A percentile compares a stretch with the other conserved stretches of the same genome.
Evolutionary conservation across 1,140 invertebrate species (phyloP).

Genomic region (Drosophila navojoa): DNA sequence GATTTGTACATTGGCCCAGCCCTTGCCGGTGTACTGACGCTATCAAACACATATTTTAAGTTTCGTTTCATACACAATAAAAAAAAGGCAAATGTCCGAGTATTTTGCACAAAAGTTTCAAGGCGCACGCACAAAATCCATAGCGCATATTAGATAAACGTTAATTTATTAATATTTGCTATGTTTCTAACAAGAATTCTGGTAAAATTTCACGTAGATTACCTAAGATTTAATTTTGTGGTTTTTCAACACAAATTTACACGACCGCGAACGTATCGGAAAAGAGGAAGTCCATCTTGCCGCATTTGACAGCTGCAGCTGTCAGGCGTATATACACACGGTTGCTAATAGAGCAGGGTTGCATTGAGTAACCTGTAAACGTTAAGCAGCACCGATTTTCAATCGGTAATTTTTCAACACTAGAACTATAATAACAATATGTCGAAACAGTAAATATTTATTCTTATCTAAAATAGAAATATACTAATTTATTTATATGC

Average conservation of each 20-base stretch:
- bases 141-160: slow-evolving; percentile 17
- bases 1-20: slow-evolving; percentile 5
- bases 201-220: slow-evolving; percentile 63
- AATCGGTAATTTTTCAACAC: neutral
- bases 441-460: slow-evolving; percentile 75
- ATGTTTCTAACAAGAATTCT: slow-evolving; percentile 43
- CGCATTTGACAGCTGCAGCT: slow-evolving; percentile 68
- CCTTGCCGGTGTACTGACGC: slow-evolving; percentile 9
- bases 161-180: slow-evolving; percentile 23
- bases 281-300: slow-evolving; percentile 77
- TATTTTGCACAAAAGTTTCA: slow-evolving; percentile 54
- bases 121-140: slow-evolving; percentile 55
- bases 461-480: neutral
- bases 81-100: slow-evolving; percentile 47
- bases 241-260: slow-evolving; percentile 82
- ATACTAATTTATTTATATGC: neutral
- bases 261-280: slow-evolving; percentile 83
- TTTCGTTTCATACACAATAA: slow-evolving; percentile 58
- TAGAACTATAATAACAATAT: slow-evolving; percentile 46
- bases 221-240: slow-evolving; percentile 82
- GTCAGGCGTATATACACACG: slow-evolving; percentile 41
- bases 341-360: slow-evolving; percentile 43
- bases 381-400: neutral
- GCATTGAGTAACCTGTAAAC: neutral
- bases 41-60: slow-evolving; percentile 25